Conservation (phyloP, 2,888 invertebrate species). For the Ichneumoninae sp. region DNA sequence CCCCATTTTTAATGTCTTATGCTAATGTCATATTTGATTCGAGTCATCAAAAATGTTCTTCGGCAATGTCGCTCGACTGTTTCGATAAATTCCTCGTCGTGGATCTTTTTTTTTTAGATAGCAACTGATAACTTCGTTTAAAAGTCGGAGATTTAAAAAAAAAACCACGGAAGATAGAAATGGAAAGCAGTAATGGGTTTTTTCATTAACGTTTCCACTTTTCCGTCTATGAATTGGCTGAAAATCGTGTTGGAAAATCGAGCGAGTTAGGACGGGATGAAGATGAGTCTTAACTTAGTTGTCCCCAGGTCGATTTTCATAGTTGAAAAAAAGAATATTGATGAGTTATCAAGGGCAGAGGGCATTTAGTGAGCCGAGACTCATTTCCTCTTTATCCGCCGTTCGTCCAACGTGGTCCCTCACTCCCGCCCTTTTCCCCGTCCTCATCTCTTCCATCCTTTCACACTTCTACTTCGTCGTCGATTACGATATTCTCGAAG, state of each 20-base stretch:
- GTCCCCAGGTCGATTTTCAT: slow-evolving; percentile 64
- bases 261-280: slow-evolving; percentile 51
- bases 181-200: background rate
- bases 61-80: background rate
- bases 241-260: slow-evolving; percentile 30
- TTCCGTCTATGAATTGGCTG: slow-evolving; percentile 21
- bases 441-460: slow-evolving; percentile 31
- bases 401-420: slow-evolving; percentile 38
- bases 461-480: slow-evolving; percentile 27
- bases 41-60: background rate
- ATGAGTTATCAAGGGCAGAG: slow-evolving; percentile 71
- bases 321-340: slow-evolving; percentile 67
- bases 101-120: background rate
- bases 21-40: background rate
- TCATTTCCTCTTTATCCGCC: slow-evolving; percentile 43
- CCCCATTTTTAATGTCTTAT: background rate
- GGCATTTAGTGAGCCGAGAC: slow-evolving; percentile 49
- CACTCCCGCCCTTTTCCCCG: background rate
- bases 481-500: slow-evolving; percentile 39
- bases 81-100: background rate
- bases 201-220: slow-evolving; percentile 24
- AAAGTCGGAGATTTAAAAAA: background rate
- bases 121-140: background rate
- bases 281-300: slow-evolving; percentile 70
- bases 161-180: background rate